Percentiles rank a stretch among this genome's conserved stretches.
These are phyloP conservation scores for Lasiurus borealis DNA, from an alignment of 2,113 vertebrate species.

Conservation along the genomic window DNA sequence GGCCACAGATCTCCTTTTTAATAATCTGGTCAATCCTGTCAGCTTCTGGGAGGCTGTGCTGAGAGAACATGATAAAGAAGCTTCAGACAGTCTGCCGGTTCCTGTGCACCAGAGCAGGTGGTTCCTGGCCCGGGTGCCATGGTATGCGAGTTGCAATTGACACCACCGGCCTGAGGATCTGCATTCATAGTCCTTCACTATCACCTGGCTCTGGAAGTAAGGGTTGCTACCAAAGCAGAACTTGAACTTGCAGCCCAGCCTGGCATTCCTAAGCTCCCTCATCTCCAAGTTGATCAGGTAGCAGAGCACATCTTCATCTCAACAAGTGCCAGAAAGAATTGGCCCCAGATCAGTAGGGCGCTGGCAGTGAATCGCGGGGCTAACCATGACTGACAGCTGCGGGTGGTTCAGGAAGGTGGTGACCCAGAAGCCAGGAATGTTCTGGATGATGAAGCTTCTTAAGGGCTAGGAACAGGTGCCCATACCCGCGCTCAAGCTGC, in stretches of 20 bases:
- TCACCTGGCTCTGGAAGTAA: slow-evolving; percentile 83
- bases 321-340: neutral
- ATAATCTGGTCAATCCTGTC: slow-evolving; percentile 75
- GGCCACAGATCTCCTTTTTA: slow-evolving; percentile 55
- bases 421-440: slow-evolving; percentile 47
- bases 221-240: slow-evolving; percentile 54
- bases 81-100: slow-evolving; percentile 57
- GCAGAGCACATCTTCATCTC: slow-evolving; percentile 57
- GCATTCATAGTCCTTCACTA: slow-evolving; percentile 91
- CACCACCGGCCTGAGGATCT: slow-evolving; percentile 70
- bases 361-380: neutral
- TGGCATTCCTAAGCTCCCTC: slow-evolving; percentile 35
- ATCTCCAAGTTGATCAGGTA: slow-evolving; percentile 48
- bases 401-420: slow-evolving; percentile 59
- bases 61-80: slow-evolving; percentile 78
- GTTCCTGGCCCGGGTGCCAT: slow-evolving; percentile 75
- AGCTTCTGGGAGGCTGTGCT: slow-evolving; percentile 75
- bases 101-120: slow-evolving; percentile 30
- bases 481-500: neutral
- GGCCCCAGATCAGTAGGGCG: neutral
- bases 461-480: neutral
- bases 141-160: slow-evolving; percentile 68
- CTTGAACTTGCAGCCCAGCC: slow-evolving; percentile 52
- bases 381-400: slow-evolving; percentile 39
- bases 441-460: neutral